Base-by-base conservation (phyloP, 2,888 invertebrate species). In the Ischnura elegans region DNA sequence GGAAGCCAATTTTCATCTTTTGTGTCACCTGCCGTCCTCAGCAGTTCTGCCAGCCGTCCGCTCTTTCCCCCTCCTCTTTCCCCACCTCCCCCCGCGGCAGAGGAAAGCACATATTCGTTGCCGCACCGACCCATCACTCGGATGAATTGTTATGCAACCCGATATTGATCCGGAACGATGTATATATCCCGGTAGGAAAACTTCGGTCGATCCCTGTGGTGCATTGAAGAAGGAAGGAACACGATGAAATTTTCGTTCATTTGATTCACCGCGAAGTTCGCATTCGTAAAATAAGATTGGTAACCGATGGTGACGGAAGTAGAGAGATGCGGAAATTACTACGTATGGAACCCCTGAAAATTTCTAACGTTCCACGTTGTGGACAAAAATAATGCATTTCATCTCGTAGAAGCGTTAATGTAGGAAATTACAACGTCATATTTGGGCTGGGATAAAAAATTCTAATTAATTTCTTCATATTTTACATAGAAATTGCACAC, bases 101-200 rank as follows among this genome's bases (percentile, higher is more conserved):
- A n/a, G n/a, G 25, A 25, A 36, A 76, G 25, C 21, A 25, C 36
- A 76, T 76, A n/a, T 76, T 76, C 76, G 76, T 76, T 36, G 29
- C 36, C 29, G 76, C 36, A 76, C 76, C 76, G 36, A 36, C 29
- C 76, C 76, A 76, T 76, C 76, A 76, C 76, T 36, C 25, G 29
- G 76, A 76, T 76, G 76, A 76, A 76, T 76, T 76, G 76, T 76
- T 76, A 76, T 76, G 76, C 76, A 76, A 76, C 76, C 36, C 76
- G 76, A 76, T 76, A 76, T 76, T 76, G 76, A 76, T 76, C 76
- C 36, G 76, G 76, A 36, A 36, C 36, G 76, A 76, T 36, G 61
- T 61, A 76, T 36, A 76, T 25, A 76, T 36, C 76, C 13, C 29
- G 29, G 76, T 13, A 29, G 76, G 76, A 76, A 76, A 76, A 76